A percentile compares a stretch with the other conserved stretches of the same genome.
phyloP scores from a whole-genome alignment of 2,113 vertebrate species.

The Mesocricetus auratus region DNA sequence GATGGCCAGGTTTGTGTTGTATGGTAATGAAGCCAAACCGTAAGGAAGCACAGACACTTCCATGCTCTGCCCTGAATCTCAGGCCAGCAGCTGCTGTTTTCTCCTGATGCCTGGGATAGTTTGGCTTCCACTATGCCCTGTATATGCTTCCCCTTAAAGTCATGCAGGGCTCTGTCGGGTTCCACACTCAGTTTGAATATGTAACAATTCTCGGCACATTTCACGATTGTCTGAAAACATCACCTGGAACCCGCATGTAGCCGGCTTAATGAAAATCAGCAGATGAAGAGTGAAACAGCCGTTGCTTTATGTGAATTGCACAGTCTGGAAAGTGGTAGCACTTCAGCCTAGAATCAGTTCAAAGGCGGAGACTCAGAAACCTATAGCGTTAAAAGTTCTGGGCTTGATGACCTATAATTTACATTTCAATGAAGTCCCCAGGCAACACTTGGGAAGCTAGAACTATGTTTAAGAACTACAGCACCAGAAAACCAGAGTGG shows the following conservation, averaged over 20 bases:
- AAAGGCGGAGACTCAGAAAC: slow-evolving; percentile 21
- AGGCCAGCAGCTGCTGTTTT: not conserved
- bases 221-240: slow-evolving; percentile 30
- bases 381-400: slow-evolving; percentile 8
- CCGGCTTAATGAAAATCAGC: not conserved
- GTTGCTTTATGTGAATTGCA: not conserved
- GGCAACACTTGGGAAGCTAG: slow-evolving; percentile 16
- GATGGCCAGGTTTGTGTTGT: not conserved
- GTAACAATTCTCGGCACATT: not conserved
- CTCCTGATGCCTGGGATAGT: not conserved
- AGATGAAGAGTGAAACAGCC: not conserved
- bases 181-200: not conserved
- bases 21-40: not conserved
- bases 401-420: not conserved
- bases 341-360: not conserved
- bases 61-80: not conserved
- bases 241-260: not conserved
- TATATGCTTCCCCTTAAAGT: not conserved
- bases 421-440: not conserved
- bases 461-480: not conserved
- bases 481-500: not conserved
- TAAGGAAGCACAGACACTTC: not conserved
- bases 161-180: not conserved
- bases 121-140: not conserved
- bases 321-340: not conserved